A percentile compares a stretch with the other conserved stretches of the same genome.
These are phyloP conservation scores for Agriopis aurantiaria DNA, from an alignment of 2,888 invertebrate species.

Conservation along the genomic window DNA sequence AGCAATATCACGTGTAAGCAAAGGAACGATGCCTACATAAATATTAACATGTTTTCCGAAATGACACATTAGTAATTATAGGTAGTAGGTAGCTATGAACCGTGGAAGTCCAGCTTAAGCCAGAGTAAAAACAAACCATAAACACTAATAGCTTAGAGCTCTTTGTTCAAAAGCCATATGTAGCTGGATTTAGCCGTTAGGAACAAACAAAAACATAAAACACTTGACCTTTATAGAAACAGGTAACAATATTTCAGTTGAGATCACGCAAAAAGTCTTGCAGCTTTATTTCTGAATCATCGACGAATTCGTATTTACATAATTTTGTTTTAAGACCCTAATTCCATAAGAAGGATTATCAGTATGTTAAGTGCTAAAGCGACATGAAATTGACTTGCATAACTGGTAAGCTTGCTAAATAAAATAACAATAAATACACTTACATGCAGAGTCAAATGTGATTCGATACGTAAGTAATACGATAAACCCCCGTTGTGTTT, in stretches of 20 bases:
- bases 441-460: slow-evolving; percentile 42
- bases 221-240: slow-evolving; percentile 54
- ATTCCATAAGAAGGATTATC: slow-evolving; percentile 13
- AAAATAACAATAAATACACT: slow-evolving; percentile 46
- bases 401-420: slow-evolving; percentile 37
- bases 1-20: slow-evolving; percentile 53
- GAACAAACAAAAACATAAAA: slow-evolving; percentile 50
- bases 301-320: slow-evolving; percentile 7
- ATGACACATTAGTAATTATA: slow-evolving; percentile 24
- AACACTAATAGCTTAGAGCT: slow-evolving; percentile 6
- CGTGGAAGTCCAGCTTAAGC: background rate
- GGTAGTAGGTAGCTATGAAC: background rate
- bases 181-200: slow-evolving; percentile 47
- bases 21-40: slow-evolving; percentile 47
- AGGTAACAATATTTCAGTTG: slow-evolving; percentile 44
- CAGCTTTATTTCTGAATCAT: slow-evolving; percentile 18
- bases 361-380: background rate
- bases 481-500: slow-evolving; percentile 56
- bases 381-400: slow-evolving; percentile 26
- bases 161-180: slow-evolving; percentile 29
- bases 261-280: slow-evolving; percentile 17
- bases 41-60: slow-evolving; percentile 48
- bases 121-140: background rate
- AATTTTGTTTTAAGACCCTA: slow-evolving; percentile 11
- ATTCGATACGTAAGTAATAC: slow-evolving; percentile 59